Evolutionary conservation across 1,140 invertebrate species (phyloP).

Genomic region (Cydia fagiglandana): DNA sequence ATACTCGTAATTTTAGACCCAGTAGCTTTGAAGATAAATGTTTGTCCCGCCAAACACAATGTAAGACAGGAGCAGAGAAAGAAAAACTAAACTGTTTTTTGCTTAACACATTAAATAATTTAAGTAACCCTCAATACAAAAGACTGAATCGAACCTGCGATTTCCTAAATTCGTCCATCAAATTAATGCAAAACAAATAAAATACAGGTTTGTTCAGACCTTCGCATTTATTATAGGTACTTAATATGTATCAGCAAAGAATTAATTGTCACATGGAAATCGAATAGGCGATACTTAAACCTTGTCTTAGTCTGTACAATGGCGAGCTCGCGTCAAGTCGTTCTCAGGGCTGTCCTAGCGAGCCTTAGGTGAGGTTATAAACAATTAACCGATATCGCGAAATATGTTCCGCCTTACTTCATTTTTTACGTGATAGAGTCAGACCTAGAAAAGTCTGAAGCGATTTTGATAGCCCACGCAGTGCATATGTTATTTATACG

Average conservation of each 20-base stretch:
- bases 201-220: conserved; percentile 5
- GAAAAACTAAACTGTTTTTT: neutral
- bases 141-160: neutral
- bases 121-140: neutral
- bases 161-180: neutral
- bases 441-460: too few relatives aligned
- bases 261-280: conserved; percentile 31
- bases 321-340: conserved; percentile 69
- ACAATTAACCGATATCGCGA: neutral
- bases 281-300: conserved; percentile 48
- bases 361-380: conserved; percentile 55
- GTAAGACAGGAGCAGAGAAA: too few relatives aligned
- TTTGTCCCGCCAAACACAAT: too few relatives aligned
- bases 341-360: conserved; percentile 53
- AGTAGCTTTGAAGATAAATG: too few relatives aligned
- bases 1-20: too few relatives aligned
- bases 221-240: conserved; percentile 6
- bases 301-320: conserved; percentile 69
- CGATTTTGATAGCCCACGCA: too few relatives aligned
- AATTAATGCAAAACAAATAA: neutral
- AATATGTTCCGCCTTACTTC: neutral
- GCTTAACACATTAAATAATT: neutral
- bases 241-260: conserved; percentile 2
- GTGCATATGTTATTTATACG: too few relatives aligned
- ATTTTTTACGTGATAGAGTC: neutral